Evolutionary conservation across 2,797 vertebrate species (phyloP).

Genomic region (Todus mexicanus): DNA sequence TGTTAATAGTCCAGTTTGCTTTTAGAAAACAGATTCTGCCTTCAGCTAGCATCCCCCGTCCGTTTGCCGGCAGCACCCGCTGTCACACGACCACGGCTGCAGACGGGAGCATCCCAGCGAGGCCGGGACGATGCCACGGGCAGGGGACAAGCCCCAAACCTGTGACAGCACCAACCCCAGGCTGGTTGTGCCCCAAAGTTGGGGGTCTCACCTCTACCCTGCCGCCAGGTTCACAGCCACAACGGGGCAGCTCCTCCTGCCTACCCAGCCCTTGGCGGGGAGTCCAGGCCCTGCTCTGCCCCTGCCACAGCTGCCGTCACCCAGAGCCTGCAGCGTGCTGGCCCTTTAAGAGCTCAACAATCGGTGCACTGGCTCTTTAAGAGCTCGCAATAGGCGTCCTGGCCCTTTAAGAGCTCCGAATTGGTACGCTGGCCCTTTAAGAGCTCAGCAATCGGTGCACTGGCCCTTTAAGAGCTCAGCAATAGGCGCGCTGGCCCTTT

Average conservation of each 20-base stretch:
- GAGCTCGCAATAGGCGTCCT: fast-evolving
- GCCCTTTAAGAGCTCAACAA: not conserved
- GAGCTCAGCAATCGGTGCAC: fast-evolving
- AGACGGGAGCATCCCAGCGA: too few species aligned
- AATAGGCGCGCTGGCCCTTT: not conserved
- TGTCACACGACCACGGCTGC: too few species aligned
- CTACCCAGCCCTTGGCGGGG: not conserved
- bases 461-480: not conserved
- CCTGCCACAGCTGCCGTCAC: not conserved
- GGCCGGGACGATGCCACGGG: too few species aligned
- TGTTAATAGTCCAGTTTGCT: conserved; percentile 32
- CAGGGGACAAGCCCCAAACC: too few species aligned
- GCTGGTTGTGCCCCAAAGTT: too few species aligned
- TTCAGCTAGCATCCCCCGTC: not conserved
- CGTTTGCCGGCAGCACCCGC: too few species aligned
- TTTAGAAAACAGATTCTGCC: not conserved
- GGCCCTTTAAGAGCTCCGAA: not conserved
- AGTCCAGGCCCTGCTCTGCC: not conserved
- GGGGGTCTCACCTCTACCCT: not conserved
- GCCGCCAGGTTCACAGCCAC: fast-evolving
- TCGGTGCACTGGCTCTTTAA: not conserved
- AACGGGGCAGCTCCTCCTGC: not conserved
- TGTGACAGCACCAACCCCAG: too few species aligned
- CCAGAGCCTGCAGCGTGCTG: not conserved
- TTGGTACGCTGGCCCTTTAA: not conserved